Evolutionary conservation across 2,113 vertebrate genomes (phyloP), one percentile per base, ranked within the genome.

Genomic region (Scomber scombrus): DNA sequence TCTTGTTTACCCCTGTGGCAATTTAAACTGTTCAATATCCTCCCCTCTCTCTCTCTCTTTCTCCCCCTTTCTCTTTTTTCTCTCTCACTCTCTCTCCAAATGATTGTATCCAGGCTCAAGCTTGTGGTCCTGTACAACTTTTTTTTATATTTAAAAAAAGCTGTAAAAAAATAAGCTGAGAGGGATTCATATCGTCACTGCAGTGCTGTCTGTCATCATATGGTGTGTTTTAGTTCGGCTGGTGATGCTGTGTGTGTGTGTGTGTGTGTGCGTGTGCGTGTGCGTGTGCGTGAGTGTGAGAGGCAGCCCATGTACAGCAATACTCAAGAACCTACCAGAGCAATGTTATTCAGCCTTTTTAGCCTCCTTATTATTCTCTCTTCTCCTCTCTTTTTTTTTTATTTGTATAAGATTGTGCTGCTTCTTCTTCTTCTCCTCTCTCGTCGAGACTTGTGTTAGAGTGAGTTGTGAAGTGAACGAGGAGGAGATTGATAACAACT

Each of bases 311-410:
- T 63, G 73, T 75, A 64, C 69, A 75, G 77, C 54, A 65, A 31
- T 67, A 61, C 50, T 82, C 71, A 10, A 50, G 43, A 87, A 77
- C 65, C 88, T 71, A 73, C 79, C 79, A 70, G 78, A 82, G 77
- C 77, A 51, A 74, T 15, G 62, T 71, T 18, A 15, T 85, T 51
- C 64, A 62, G 64, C 75, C 70, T 68, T 78, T 64, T 74, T 52
- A 76, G 67, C 73, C 63, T 47, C 46, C 5, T 15, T 18, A 67
- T 52, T 75, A 65, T 61, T 63, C 66, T 84, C 23, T 23, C 23
- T 23, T 23, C 23, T 40, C n/a, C 75, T 40, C 8, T 66, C 52
- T 43, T 67, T 21, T 58, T 49, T 19, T 80, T 72, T 79, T 56
- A 21, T 76, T 73, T 64, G 70, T 88, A 71, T 75, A 76, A 55